Base-by-base conservation (phyloP, 2,797 vertebrate species). In the Orientallactaga sibirica region DNA sequence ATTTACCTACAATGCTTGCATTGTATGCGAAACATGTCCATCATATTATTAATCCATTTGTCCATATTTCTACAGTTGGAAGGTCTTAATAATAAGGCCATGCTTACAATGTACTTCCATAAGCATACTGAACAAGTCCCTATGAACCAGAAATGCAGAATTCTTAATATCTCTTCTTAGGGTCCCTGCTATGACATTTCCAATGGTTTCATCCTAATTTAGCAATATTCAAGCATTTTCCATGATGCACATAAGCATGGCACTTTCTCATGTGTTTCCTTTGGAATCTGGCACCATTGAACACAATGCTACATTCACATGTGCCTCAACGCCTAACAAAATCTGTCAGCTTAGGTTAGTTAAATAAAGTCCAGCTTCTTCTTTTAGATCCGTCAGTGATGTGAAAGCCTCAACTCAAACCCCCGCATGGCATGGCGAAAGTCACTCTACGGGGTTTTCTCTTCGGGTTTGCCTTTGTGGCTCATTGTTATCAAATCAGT, bases 71-170 rank as follows among this genome's bases (percentile, higher is more conserved):
- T 93, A 88, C 43, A 86, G 58, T 89, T 75, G n/a, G 81, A 81
- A 75, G 64, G 25, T 68, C 78, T 95, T 96, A 95, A 97, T 96
- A 95, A 93, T 90, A 92, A 93, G 0, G 9, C 22, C 67, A 83
- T 84, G 52, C 64, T 90, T 95, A 24, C 64, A 78, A 67, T 92
- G 84, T 67, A 73, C 75, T 95, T 93, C 95, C 86, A 7, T 78
- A 83, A 93, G 78, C 92, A 61, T 88, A 95, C 94, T 95, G 93
- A 95, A 43, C 82, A 93, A 95, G 96, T 94, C 93, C 82, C 93
- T 91, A 94, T 86, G 88, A 95, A 92, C 61, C 67, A 90, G 80
- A 90, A 97, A 89, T 70, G 5, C 58, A 92, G 20, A 92, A 86
- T 74, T 95, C 74, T 89, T 86, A 76, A 82, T 85, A 89, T 61